These are phyloP conservation scores for Epirrhoe tristata DNA, from an alignment of 2,888 invertebrate species.

Conservation along the genomic window DNA sequence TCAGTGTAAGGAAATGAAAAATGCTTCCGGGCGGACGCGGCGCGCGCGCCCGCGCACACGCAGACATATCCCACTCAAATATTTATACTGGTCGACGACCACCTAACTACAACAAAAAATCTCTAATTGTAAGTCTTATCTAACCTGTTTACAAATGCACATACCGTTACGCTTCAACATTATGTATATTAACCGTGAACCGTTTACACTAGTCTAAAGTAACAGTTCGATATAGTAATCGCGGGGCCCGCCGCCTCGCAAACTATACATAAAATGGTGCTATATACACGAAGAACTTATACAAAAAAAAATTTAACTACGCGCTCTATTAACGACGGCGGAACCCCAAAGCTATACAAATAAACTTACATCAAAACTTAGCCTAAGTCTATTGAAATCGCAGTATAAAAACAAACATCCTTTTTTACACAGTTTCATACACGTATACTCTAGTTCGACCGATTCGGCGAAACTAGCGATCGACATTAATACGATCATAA, in stretches of 20 bases:
- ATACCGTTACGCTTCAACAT: slow-evolving; percentile 81
- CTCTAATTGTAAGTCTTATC: slow-evolving; percentile 74
- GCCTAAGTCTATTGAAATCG: slow-evolving; percentile 16
- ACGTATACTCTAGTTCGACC: slow-evolving; percentile 7
- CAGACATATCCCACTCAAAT: slow-evolving; percentile 25
- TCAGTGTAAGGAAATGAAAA: slow-evolving; percentile 33
- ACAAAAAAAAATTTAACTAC: slow-evolving; percentile 42
- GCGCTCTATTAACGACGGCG: slow-evolving; percentile 37
- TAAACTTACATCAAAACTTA: slow-evolving; percentile 33
- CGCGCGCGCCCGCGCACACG: slow-evolving; percentile 33
- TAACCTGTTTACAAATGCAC: slow-evolving; percentile 84
- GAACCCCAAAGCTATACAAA: slow-evolving; percentile 27
- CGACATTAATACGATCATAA: slow-evolving; percentile 4
- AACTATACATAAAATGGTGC: slow-evolving; percentile 39
- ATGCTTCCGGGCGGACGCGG: slow-evolving; percentile 26
- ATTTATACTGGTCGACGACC: slow-evolving; percentile 37
- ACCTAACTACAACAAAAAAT: slow-evolving; percentile 71
- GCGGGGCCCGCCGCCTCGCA: slow-evolving; percentile 31
- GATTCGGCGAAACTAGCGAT: not conserved
- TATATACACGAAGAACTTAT: slow-evolving; percentile 42
- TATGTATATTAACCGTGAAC: slow-evolving; percentile 64
- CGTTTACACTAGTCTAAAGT: slow-evolving; percentile 55
- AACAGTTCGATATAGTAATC: slow-evolving; percentile 42
- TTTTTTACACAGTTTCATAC: slow-evolving; percentile 6
- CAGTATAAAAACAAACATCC: slow-evolving; percentile 23